Base-by-base conservation (phyloP, 2,888 invertebrate species). In the Monopis laevigella region DNA sequence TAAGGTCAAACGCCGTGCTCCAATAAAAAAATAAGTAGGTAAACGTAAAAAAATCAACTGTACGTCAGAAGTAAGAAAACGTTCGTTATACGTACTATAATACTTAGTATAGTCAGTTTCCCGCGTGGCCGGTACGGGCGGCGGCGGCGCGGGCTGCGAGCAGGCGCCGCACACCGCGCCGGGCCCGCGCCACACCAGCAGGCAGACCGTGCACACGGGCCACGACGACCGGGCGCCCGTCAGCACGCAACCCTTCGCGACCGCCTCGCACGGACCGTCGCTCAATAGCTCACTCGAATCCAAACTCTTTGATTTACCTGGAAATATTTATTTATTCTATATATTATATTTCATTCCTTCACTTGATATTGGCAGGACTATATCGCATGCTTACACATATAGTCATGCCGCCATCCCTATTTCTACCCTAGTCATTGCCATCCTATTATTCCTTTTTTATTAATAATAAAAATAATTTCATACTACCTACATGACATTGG, bases 271-370 rank as follows among this genome's bases (percentile, higher is more conserved):
- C 19, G 56, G 58, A 3, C 66, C 65, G 43, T 64, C 72, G 74
- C 82, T 75, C 4, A 86, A 84, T 52, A 93, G 82, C 59, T 93
- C 93, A 54, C 92, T 90, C 0, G 93, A 93, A 61, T 94, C 94
- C 28, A 94, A 75, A 55, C 93, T 93, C 52, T 88, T 88, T 0
- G 93, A 93, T 62, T 92, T 91, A 11, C n/a, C n/a, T n/a, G n/a
- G n/a, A n/a, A n/a, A n/a, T n/a, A n/a, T n/a, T n/a, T n/a, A n/a
- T n/a, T n/a, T n/a, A n/a, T n/a, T n/a, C n/a, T n/a, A n/a, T n/a
- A n/a, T n/a, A n/a, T n/a, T n/a, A n/a, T n/a, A n/a, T n/a, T n/a
- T n/a, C n/a, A n/a, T n/a, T n/a, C n/a, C n/a, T n/a, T n/a, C n/a
- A n/a, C n/a, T n/a, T n/a, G n/a, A n/a, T n/a, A n/a, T n/a, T n/a